Evolutionary conservation across 2,888 invertebrate species (phyloP).

Genomic region (Idaea straminata): DNA sequence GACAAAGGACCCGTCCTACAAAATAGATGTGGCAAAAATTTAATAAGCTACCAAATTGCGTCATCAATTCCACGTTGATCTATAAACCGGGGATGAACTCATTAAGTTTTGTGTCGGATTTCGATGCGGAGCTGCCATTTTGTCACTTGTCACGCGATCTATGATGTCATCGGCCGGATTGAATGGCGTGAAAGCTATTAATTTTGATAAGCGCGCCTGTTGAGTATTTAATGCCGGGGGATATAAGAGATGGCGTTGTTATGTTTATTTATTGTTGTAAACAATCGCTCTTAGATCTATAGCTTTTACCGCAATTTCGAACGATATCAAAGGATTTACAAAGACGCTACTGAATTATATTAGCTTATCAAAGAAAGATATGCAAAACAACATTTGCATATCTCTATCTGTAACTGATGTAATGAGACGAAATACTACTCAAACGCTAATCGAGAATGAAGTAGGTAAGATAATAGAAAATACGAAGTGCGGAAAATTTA

Average conservation of each 20-base stretch:
- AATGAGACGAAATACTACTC: background rate
- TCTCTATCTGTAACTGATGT: background rate
- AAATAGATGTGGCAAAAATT: slow-evolving; percentile 19
- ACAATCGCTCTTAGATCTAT: background rate
- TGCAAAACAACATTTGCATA: background rate
- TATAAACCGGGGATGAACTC: slow-evolving; percentile 26
- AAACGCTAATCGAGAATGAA: background rate
- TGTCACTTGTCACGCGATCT: slow-evolving; percentile 23
- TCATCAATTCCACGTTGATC: slow-evolving; percentile 27
- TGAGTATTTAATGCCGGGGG: background rate
- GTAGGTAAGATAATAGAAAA: background rate
- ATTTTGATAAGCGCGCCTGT: slow-evolving; percentile 3
- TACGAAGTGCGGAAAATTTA: background rate
- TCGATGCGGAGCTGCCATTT: slow-evolving; percentile 23
- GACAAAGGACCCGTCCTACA: slow-evolving; percentile 13
- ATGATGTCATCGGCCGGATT: slow-evolving; percentile 18
- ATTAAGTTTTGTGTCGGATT: slow-evolving; percentile 27
- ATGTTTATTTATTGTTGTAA: background rate
- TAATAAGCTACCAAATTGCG: slow-evolving; percentile 25
- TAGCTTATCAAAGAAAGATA: background rate
- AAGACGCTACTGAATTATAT: background rate
- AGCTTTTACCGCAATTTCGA: background rate
- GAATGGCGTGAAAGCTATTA: background rate
- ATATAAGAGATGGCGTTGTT: background rate
- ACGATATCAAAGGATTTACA: slow-evolving; percentile 1